Percentiles rank a stretch among this genome's conserved stretches.
Conservation (phyloP, 1,140 invertebrate species). For the Eupristina koningsbergeri region DNA sequence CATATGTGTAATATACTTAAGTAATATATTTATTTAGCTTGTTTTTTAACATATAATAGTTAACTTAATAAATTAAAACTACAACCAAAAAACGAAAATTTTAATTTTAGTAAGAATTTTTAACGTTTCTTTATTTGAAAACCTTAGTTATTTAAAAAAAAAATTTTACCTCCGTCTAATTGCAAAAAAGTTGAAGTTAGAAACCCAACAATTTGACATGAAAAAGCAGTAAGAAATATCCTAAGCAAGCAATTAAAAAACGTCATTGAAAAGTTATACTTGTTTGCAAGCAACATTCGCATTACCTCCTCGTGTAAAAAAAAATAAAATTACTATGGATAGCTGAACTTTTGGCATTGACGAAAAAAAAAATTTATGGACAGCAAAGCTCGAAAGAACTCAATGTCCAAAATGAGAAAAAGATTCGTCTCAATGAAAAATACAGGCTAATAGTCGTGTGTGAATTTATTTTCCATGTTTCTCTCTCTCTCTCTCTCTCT, state of each 20-base stretch:
- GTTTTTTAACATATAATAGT: no score
- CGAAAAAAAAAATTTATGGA: neutral
- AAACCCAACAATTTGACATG: neutral
- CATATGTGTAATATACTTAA: no score
- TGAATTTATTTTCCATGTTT: neutral
- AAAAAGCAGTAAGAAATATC: neutral
- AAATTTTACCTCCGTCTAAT: neutral
- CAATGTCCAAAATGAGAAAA: neutral
- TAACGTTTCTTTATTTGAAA: neutral
- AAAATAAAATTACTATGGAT: neutral
- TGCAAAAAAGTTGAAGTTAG: neutral
- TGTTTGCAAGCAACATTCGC: neutral
- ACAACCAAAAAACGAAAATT: no score
- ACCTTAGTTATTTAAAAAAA: neutral
- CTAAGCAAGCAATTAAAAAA: slow-evolving; percentile 29
- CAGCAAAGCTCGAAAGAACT: neutral
- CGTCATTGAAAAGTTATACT: slow-evolving; percentile 31
- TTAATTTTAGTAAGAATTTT: neutral
- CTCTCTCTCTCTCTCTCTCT: neutral
- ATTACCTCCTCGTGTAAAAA: neutral
- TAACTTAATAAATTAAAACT: no score
- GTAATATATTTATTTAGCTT: no score
- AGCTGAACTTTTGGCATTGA: neutral
- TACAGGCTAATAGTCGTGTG: neutral
- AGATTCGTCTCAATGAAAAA: neutral